These are phyloP conservation scores for Helogale parvula DNA, from an alignment of 2,113 vertebrate species.

Conservation along the genomic window DNA sequence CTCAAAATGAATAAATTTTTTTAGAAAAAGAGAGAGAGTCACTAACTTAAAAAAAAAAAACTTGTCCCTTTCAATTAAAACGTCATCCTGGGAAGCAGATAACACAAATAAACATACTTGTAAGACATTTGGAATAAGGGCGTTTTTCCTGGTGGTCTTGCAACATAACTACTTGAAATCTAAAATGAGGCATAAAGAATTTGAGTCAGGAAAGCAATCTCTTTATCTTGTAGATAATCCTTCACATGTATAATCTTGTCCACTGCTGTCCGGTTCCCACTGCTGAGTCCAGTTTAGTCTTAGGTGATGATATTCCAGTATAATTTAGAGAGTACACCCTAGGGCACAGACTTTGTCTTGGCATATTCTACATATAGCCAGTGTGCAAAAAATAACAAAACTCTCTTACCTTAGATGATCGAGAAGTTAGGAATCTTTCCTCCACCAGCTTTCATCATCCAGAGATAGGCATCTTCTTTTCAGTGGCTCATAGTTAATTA, in stretches of 20 bases:
- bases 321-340: neutral
- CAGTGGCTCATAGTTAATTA: slow-evolving; percentile 18
- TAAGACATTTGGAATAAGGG: neutral
- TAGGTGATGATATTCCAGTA: slow-evolving; percentile 5
- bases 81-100: neutral
- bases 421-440: neutral
- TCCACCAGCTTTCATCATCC: neutral
- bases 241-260: neutral
- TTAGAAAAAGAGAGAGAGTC: too few species aligned
- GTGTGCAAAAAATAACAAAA: neutral
- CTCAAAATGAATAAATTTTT: too few species aligned
- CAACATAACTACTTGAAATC: neutral
- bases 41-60: too few species aligned
- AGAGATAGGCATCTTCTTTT: neutral
- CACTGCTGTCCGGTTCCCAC: neutral
- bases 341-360: slow-evolving; percentile 21
- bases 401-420: neutral
- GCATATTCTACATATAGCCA: neutral
- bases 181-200: neutral
- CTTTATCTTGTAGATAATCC: neutral
- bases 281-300: neutral
- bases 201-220: neutral
- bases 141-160: neutral
- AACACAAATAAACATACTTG: neutral
- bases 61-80: neutral